These are phyloP conservation scores for Caenorhabditis angaria DNA, from an alignment of 2,888 invertebrate genomes.

Conservation along the genomic window DNA sequence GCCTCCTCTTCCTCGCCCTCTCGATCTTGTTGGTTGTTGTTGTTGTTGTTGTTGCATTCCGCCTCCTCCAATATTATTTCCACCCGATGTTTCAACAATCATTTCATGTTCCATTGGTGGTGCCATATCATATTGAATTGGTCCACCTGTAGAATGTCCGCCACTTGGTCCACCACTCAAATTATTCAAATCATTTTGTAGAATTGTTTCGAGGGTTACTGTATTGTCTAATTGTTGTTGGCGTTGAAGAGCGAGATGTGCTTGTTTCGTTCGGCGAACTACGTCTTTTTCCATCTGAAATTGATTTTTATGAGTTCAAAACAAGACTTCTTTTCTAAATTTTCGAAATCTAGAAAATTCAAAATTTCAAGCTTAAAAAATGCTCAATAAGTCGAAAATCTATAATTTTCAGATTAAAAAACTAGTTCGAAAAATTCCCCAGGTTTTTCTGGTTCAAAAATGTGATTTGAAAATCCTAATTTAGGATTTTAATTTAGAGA, in stretches of 20 bases:
- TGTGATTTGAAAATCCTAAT: no score
- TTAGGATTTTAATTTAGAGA: no score
- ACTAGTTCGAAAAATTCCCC: no score
- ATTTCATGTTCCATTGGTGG: constrained; percentile 12
- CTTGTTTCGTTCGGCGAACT: constrained; percentile 43
- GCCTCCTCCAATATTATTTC: no score
- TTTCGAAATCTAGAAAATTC: no score
- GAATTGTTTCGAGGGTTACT: not conserved
- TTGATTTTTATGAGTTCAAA: not conserved
- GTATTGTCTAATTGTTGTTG: constrained; percentile 13
- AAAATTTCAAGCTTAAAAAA: no score
- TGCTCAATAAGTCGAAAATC: no score
- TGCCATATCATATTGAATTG: constrained; percentile 21
- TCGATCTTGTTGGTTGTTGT: not conserved
- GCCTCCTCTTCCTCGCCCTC: not conserved
- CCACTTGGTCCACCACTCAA: not conserved
- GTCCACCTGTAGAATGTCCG: constrained; percentile 8
- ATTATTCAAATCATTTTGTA: not conserved
- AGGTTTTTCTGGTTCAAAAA: no score
- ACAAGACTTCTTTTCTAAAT: no score
- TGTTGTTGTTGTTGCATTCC: not conserved
- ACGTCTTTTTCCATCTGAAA: constrained; percentile 51
- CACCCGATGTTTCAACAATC: not conserved
- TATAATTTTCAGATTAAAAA: no score
- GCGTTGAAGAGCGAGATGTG: constrained; percentile 15